Evolutionary conservation across 2,113 vertebrate genomes (phyloP).

Genomic region (Nestor notabilis): DNA sequence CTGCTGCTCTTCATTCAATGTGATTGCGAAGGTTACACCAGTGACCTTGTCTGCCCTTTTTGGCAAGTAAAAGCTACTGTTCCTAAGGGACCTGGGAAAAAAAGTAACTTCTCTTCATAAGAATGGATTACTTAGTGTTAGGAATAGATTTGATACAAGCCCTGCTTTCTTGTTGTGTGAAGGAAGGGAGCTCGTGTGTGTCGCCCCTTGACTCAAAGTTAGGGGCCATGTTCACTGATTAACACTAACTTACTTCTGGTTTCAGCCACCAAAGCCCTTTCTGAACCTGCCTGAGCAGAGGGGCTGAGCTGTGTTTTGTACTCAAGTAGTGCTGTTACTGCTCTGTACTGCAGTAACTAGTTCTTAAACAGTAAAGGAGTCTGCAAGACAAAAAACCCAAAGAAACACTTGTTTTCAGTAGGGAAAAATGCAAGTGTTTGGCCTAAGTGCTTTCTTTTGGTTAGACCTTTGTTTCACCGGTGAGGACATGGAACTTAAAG

Average conservation of each 20-base stretch:
- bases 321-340: not conserved
- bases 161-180: fast-evolving
- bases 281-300: not conserved
- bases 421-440: not conserved
- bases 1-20: fast-evolving
- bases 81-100: fast-evolving
- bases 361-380: not conserved
- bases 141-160: not conserved
- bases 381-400: not conserved
- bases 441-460: not conserved
- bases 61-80: not conserved
- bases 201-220: not conserved
- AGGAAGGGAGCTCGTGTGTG: not conserved
- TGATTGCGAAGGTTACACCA: fast-evolving
- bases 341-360: fast-evolving
- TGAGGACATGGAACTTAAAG: no score
- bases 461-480: not conserved
- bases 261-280: fast-evolving
- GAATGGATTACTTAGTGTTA: fast-evolving
- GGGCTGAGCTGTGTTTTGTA: fast-evolving
- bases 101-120: fast-evolving
- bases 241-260: fast-evolving
- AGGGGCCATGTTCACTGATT: fast-evolving
- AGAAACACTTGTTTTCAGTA: not conserved
- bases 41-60: not conserved